These are phyloP conservation scores for Drosophila lacteicornis DNA, from an alignment of 1,140 invertebrate genomes.

Conservation along the genomic window DNA sequence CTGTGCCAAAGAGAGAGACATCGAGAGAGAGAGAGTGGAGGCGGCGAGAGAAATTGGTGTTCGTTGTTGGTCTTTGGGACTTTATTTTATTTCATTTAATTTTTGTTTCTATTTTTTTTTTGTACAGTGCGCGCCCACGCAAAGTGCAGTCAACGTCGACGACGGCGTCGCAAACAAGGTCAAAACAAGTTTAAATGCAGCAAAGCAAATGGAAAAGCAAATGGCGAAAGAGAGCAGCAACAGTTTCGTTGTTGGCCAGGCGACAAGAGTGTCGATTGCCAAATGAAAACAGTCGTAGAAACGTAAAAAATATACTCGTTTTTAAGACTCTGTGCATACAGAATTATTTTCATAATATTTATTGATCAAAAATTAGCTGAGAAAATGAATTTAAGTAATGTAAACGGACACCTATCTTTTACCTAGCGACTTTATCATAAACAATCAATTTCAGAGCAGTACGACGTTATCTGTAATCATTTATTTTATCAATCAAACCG, in stretches of 20 bases:
- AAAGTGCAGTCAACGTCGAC: slow-evolving; percentile 53
- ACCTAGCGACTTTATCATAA: slow-evolving; percentile 2
- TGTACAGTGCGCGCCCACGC: slow-evolving; percentile 60
- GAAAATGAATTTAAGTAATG: not conserved
- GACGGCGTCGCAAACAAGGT: slow-evolving; percentile 65
- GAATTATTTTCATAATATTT: not conserved
- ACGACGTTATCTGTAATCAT: slow-evolving; percentile 6
- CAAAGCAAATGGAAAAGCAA: slow-evolving; percentile 25
- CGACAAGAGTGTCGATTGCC: slow-evolving; percentile 2
- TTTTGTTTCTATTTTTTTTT: slow-evolving; percentile 23
- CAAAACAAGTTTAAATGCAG: slow-evolving; percentile 75
- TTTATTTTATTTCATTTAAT: slow-evolving; percentile 32
- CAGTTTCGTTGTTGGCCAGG: slow-evolving; percentile 30
- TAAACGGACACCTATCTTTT: too few species aligned
- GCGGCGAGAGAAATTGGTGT: not conserved
- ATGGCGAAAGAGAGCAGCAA: slow-evolving; percentile 16
- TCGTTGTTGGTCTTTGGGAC: slow-evolving; percentile 6
- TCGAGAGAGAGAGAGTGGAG: slow-evolving; percentile 11
- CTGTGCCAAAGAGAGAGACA: slow-evolving; percentile 40
- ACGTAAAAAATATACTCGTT: not conserved
- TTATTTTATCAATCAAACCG: slow-evolving; percentile 11
- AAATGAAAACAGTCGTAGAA: not conserved
- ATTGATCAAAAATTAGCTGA: not conserved
- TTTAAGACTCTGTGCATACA: too few species aligned
- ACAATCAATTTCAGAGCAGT: slow-evolving; percentile 2